A percentile compares a stretch with the other conserved stretches of the same genome.
Evolutionary conservation across 2,113 vertebrate species (phyloP).

Genomic region (Lonchura striata): DNA sequence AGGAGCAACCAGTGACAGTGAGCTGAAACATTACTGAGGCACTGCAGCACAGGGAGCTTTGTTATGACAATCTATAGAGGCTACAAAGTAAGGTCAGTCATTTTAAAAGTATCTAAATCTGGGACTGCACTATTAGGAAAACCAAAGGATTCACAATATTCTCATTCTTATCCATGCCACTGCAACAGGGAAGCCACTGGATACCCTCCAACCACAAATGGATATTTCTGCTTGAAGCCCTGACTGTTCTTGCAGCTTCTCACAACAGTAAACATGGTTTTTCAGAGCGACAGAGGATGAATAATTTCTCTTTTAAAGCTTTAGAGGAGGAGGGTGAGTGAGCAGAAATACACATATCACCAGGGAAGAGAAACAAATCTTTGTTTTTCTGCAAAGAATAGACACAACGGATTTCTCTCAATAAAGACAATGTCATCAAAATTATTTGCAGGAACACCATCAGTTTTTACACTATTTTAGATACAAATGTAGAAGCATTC

Average conservation of each 20-base stretch:
- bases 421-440: constrained; percentile 29
- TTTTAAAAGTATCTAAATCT: not conserved
- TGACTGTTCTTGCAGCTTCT: not conserved
- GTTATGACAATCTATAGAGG: not conserved
- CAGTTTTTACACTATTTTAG: constrained; percentile 18
- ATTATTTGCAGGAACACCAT: constrained; percentile 12
- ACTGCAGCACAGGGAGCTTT: not conserved
- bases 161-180: not conserved
- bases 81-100: not conserved
- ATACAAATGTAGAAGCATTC: not conserved
- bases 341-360: not conserved
- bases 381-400: not conserved
- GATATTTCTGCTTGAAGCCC: not conserved
- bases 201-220: not conserved
- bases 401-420: not conserved
- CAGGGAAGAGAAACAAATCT: constrained; percentile 19
- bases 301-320: constrained; percentile 7
- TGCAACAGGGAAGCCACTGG: not conserved
- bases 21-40: not conserved
- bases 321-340: not conserved
- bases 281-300: not conserved
- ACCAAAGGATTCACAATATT: not conserved
- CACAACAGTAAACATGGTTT: not conserved
- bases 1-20: not conserved
- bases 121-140: not conserved